These are phyloP conservation scores for Lepus americanus DNA, from an alignment of 2,113 vertebrate species.

Conservation along the genomic window DNA sequence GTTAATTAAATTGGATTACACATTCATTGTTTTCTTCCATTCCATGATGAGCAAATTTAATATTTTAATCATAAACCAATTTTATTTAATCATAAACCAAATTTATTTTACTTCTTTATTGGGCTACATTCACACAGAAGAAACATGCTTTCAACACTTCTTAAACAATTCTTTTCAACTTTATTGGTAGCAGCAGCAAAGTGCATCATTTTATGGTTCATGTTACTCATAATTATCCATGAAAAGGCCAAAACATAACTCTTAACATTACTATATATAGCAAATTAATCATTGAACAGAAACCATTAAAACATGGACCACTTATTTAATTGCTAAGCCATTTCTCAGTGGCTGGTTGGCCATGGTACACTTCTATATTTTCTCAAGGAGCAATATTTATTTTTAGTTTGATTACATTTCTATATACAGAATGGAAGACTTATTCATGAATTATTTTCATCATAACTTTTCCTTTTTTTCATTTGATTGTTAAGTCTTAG, in stretches of 20 bases:
- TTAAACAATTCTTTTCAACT: slow-evolving; percentile 67
- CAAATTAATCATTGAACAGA: slow-evolving; percentile 67
- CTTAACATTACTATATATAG: slow-evolving; percentile 60
- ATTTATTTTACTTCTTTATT: slow-evolving; percentile 57
- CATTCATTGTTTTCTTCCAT: slow-evolving; percentile 42
- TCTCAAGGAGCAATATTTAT: background rate
- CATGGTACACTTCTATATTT: background rate
- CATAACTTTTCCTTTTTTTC: background rate
- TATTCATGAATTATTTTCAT: background rate
- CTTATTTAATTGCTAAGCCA: slow-evolving; percentile 62
- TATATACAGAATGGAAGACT: background rate
- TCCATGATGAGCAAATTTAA: slow-evolving; percentile 69
- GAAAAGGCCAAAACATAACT: slow-evolving; percentile 55
- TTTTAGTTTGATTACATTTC: slow-evolving; percentile 3
- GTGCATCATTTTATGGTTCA: slow-evolving; percentile 59
- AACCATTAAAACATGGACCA: background rate
- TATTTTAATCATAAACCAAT: slow-evolving; percentile 52
- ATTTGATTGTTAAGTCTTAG: background rate
- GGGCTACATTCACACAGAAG: slow-evolving; percentile 52
- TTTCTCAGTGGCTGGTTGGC: slow-evolving; percentile 25
- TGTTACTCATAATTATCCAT: slow-evolving; percentile 30
- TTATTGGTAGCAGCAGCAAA: slow-evolving; percentile 52
- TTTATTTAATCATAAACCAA: too few relatives aligned
- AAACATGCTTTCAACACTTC: slow-evolving; percentile 44
- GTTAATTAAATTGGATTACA: background rate